Evolutionary conservation across 2,113 vertebrate species (phyloP).

Genomic region (Bujurquina vittata): DNA sequence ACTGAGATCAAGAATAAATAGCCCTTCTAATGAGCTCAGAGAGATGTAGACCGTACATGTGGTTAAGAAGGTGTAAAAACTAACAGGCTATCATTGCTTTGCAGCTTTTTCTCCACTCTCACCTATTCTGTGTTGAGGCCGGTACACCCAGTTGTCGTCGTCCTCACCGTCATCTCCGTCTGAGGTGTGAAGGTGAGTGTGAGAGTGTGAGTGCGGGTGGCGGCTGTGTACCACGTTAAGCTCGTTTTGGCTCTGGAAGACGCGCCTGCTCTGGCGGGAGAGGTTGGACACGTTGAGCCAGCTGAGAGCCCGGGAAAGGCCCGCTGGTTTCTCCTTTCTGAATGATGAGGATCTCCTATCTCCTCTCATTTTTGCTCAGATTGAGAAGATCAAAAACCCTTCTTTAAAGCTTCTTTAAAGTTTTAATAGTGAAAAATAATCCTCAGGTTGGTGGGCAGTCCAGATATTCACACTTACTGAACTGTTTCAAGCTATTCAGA

Average conservation of each 20-base stretch:
- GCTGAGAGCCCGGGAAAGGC: conserved; percentile 88
- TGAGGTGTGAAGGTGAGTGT: conserved; percentile 55
- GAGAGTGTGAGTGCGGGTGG: conserved; percentile 39
- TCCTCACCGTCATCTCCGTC: conserved; percentile 76
- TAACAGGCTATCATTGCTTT: neutral
- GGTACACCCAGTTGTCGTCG: conserved; percentile 88
- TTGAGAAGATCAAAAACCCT: neutral
- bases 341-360: conserved; percentile 85
- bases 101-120: conserved; percentile 58
- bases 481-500: conserved; percentile 25
- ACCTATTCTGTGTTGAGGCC: conserved; percentile 89
- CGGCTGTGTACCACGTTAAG: conserved; percentile 77
- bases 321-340: conserved; percentile 83
- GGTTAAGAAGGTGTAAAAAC: neutral
- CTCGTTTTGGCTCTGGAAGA: conserved; percentile 92
- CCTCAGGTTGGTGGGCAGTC: neutral
- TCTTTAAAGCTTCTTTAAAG: neutral
- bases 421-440: neutral
- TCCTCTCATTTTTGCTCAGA: conserved; percentile 85
- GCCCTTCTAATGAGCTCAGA: conserved; percentile 20
- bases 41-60: neutral
- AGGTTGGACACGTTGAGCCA: conserved; percentile 94
- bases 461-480: neutral
- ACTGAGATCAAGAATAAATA: conserved; percentile 12
- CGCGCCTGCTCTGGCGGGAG: conserved; percentile 87